Evolutionary conservation across 2,113 vertebrate genomes (phyloP), one percentile per base, ranked within the genome.

Genomic region (Myotis davidii): DNA sequence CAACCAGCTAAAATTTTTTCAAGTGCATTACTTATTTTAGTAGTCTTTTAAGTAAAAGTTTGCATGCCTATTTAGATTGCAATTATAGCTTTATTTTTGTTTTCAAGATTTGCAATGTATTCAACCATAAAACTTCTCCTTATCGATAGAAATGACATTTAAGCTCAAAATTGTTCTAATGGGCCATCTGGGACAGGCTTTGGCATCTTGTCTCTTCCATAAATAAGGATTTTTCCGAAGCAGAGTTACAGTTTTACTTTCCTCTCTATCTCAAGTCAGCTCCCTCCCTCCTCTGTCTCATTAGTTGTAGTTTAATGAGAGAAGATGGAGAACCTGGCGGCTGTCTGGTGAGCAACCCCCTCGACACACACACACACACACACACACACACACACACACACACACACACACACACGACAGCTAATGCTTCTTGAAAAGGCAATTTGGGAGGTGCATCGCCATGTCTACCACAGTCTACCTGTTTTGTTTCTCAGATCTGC

Each of bases 141-240:
- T 72, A 50, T 32, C 21, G 11, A 34, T 12, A 70, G 39, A 89
- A 72, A 85, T 92, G 16, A 85, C 25, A 92, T 48, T 91, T 56
- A 88, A 88, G 10, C 14, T 78, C 10, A n/a, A 42, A 90, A 48
- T 13, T 89, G 4, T 70, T 54, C 20, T 11, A n/a, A 23, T 85
- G n/a, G 50, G 45, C 34, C 48, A 89, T 48, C 88, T 61, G 27
- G 20, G 27, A 42, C 56, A 37, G 48, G 21, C 3, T 4, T 8
- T n/a, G 34, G 13, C 13, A 78, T 48, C 77, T 56, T 64, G 54
- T 32, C 2, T 39, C 13, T 84, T 88, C 29, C 9, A 23, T n/a
- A 34, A 89, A 67, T 29, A 88, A 91, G 10, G 29, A 48, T 32
- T 65, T 72, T 32, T 20, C 16, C 2, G 45, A 13, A 27, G 52